Conservation (phyloP, 2,888 invertebrate genomes). For the Nephrotoma appendiculata region DNA sequence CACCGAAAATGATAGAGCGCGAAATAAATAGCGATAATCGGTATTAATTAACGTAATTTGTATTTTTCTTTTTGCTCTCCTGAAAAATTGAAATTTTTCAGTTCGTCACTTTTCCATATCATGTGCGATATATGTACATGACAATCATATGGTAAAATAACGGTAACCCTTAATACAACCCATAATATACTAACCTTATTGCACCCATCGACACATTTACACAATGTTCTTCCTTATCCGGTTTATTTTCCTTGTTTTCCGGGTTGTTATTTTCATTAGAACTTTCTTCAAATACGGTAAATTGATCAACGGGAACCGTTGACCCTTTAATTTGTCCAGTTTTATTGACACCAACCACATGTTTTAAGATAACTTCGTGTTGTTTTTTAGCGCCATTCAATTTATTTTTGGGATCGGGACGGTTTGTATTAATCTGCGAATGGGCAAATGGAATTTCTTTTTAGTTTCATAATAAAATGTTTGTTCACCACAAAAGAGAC, state of each 20-base stretch:
- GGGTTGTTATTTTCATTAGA: conserved; percentile 25
- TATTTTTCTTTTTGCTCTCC: too few species aligned
- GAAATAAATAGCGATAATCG: too few species aligned
- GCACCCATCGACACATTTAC: conserved; percentile 8
- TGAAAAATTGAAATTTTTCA: too few species aligned
- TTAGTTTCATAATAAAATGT: not conserved
- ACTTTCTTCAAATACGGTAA: conserved; percentile 58
- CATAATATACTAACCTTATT: conserved; percentile 9
- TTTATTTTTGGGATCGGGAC: not conserved
- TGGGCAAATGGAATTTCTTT: not conserved
- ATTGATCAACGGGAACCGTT: conserved; percentile 47
- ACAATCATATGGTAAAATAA: not conserved
- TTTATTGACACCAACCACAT: not conserved
- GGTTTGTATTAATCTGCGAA: not conserved
- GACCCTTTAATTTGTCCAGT: not conserved
- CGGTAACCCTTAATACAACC: not conserved
- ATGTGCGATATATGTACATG: not conserved
- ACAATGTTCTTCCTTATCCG: conserved; percentile 14
- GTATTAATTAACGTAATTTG: too few species aligned
- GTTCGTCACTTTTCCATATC: too few species aligned
- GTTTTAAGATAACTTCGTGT: not conserved
- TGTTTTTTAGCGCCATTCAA: not conserved
- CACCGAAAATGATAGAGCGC: too few species aligned
- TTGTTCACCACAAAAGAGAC: not conserved
- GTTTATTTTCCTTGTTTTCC: conserved; percentile 20